Evolutionary conservation across 23 tunicate species (phyloP), one percentile per base, ranked within the genome.

Genomic region (Halocynthia roretzi): DNA sequence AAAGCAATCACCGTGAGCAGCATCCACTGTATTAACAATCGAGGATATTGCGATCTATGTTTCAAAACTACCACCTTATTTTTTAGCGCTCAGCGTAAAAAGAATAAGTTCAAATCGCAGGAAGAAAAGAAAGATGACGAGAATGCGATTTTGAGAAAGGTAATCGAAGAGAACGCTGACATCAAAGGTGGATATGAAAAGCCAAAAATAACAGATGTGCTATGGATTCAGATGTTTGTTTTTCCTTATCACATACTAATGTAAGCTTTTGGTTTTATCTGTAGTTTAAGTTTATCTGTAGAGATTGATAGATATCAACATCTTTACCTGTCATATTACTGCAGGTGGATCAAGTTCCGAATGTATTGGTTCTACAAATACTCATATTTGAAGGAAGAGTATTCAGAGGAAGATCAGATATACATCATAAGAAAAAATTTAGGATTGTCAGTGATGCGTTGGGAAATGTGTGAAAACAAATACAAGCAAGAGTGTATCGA

Each of bases 91-190:
- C 85, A 81, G 77, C 56, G 86, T 17, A 91, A 91, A 67, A 79
- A 84, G 68, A 62, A 81, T 49, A 72, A 66, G 52, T 80, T 53
- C 52, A 93, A 87, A 79, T 57, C 95, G 6, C 84, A 70, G 51
- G 93, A 87, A 61, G 94, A 88, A 52, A 76, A 82, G 53, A 94
- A 94, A 61, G 72, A 84, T 52, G 98, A 94, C 0, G 98, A 94
- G 66, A 92, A 87, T 50, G 78, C 81, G 50, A n/a, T 87, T 55
- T 71, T 94, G 18, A 66, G 82, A 20, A 61, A 80, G 50, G 84
- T 94, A 12, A 94, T 94, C 1, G 87, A 83, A 72, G 98, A 94
- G 57, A 94, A 94, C 51, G 86, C 93, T 77, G 98, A 94, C 73
- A 94, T 94, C 14, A 68, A 94, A 63, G 98, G 98, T 61, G 95